Conservation (phyloP, 1,140 invertebrate species). For the Heliothis subflexa region DNA sequence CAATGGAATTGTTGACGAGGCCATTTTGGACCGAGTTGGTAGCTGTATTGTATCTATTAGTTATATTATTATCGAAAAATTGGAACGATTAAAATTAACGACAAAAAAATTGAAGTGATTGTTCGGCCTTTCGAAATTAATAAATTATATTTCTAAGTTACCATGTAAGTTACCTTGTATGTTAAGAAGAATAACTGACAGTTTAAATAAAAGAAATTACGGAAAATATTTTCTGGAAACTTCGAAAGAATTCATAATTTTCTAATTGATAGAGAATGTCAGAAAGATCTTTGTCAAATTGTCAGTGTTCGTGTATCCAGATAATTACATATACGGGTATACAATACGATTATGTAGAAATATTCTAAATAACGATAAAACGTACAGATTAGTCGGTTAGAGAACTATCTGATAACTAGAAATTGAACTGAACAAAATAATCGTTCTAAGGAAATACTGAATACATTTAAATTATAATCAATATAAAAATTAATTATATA, state of each 20-base stretch:
- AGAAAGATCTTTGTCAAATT: no score
- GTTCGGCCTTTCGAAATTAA: conserved; percentile 56
- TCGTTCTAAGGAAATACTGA: conserved; percentile 11
- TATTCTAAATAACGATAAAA: conserved; percentile 40
- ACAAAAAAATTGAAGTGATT: conserved; percentile 51
- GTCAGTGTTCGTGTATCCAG: conserved; percentile 4
- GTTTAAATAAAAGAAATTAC: background rate
- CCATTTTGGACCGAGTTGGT: conserved; percentile 19
- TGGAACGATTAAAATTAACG: conserved; percentile 52
- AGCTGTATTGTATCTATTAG: conserved; percentile 33
- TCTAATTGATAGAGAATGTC: background rate
- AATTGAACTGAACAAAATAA: conserved; percentile 34
- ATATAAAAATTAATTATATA: background rate
- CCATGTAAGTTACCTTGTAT: background rate
- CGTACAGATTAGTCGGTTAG: conserved; percentile 10
- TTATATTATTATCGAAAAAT: conserved; percentile 44
- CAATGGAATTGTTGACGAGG: conserved; percentile 13
- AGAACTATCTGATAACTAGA: conserved; percentile 23
- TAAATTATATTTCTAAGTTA: conserved; percentile 20
- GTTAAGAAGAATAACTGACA: background rate
- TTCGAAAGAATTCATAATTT: no score
- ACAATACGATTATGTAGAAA: conserved; percentile 36
- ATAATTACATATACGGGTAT: conserved; percentile 42
- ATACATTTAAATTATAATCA: conserved; percentile 11
- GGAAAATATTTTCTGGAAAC: no score